Conservation (phyloP, 2,797 vertebrate species). For the Cygnus olor region DNA sequence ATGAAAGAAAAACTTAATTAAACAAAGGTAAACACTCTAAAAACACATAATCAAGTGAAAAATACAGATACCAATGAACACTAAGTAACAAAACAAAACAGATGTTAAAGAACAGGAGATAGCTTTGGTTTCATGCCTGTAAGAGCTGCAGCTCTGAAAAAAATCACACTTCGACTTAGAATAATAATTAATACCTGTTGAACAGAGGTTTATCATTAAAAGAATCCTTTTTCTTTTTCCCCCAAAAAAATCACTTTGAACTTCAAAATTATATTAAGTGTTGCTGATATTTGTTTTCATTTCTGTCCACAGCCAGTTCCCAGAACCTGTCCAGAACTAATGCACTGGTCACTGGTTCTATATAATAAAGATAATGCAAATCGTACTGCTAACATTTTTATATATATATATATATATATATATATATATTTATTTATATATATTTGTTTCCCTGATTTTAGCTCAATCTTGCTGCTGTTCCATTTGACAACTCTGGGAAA, state of each 20-base stretch:
- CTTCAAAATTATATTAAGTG: background rate
- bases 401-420: background rate
- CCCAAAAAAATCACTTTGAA: background rate
- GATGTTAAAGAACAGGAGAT: background rate
- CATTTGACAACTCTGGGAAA: background rate
- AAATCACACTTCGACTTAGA: background rate
- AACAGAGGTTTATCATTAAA: background rate
- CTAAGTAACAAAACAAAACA: background rate
- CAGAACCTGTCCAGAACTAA: background rate
- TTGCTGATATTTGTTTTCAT: background rate
- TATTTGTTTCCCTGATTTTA: background rate
- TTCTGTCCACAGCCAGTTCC: background rate
- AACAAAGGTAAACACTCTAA: background rate
- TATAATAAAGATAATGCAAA: background rate
- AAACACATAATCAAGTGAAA: background rate
- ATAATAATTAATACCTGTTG: background rate
- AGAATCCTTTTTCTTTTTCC: background rate
- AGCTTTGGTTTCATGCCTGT: background rate
- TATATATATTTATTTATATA: background rate
- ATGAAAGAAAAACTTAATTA: background rate
- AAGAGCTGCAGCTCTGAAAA: background rate
- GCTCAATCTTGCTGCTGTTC: background rate
- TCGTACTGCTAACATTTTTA: background rate
- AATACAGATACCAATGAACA: background rate
- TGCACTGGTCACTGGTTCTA: accelerated